Base-by-base conservation (phyloP, 2,888 invertebrate genomes). In the Harpalus rufipes region DNA sequence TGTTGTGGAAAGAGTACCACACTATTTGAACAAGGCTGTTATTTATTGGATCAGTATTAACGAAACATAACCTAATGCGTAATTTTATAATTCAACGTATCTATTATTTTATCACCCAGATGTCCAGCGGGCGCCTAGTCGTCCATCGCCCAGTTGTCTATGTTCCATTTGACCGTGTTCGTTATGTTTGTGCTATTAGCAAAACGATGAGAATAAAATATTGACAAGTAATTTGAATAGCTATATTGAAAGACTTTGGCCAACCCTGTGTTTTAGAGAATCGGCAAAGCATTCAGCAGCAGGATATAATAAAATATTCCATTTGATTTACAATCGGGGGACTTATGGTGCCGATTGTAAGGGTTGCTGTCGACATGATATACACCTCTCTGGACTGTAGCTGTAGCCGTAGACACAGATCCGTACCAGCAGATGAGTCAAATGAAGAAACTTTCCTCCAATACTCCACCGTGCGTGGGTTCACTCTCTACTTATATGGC, bases 241-340 rank as follows among this genome's bases (percentile, higher is more conserved):
- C 32, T 32, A 32, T 32, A 32, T 32, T 32, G 32, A 32, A 32
- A 32, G 32, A 44, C 21, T 74, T 83, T 83, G 83, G 6, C 7
- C 32, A 74, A 0, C 83, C 83, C 83, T 83, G 83, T 72, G 18
- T 16, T 44, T 18, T 18, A 76, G 41, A 81, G 44, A 44, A 81
- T 44, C 74, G 82, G 74, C 74, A 25, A 51, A 39, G 56, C 72
- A 74, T 78, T 78, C 78, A 82, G 76, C 83, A 83, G 74, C 21
- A 83, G 83, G 83, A 83, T 83, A 83, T 83, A 78, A 83, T 83
- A 83, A 83, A 83, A 83, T 83, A 83, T 83, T 83, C 61, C 21
- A 59, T 74, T 83, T 83, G 83, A 83, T 83, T 83, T 83, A 83
- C 83, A 83, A 83, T 32, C 74, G 59, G n/a, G 82, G 61, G 74